Base-by-base conservation (phyloP, 2,797 vertebrate genomes). In the Benthosema pterotum region DNA sequence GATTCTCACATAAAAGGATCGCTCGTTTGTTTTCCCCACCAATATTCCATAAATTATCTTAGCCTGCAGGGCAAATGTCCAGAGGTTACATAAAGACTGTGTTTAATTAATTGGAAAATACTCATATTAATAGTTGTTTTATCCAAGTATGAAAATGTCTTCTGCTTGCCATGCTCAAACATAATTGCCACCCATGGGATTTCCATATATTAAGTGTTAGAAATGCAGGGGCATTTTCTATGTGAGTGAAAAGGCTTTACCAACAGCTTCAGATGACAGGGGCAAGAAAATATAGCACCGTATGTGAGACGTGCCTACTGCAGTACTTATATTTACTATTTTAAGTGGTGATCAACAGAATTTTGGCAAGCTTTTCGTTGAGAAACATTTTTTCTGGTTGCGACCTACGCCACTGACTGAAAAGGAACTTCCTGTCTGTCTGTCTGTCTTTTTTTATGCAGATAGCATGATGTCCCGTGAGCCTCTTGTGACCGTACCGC, bases 31-130 rank as follows among this genome's bases (percentile, higher is more conserved):
- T 94, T 68, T 18, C 58, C 60, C 67, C 18, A 15, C 62, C 72
- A 91, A 91, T 92, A 91, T 88, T 88, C 88, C 89, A 83, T 92
- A 87, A 95, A 96, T 95, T 92, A 94, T 90, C 90, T 88, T 48
- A 84, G 93, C 93, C 94, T 92, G 85, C 92, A 88, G 95, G 94
- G 90, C 94, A 91, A 91, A 91, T 91, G 94, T 95, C 94, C 94
- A 94, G 90, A 94, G 94, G 94, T 94, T 92, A 93, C 94, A 91
- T 90, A 88, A 87, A 91, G 81, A 87, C 93, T 92, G 88, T 94
- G 94, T 95, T 95, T 96, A 95, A 96, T 97, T 96, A 95, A 97
- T 95, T 95, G 94, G 93, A 95, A 95, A 94, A 92, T 91, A 92
- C 91, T 95, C 92, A 88, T 91, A 95, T 95, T 95, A 95, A 83